These are phyloP conservation scores for Eristalinus sepulchralis DNA, from an alignment of 2,888 invertebrate genomes.

Conservation along the genomic window DNA sequence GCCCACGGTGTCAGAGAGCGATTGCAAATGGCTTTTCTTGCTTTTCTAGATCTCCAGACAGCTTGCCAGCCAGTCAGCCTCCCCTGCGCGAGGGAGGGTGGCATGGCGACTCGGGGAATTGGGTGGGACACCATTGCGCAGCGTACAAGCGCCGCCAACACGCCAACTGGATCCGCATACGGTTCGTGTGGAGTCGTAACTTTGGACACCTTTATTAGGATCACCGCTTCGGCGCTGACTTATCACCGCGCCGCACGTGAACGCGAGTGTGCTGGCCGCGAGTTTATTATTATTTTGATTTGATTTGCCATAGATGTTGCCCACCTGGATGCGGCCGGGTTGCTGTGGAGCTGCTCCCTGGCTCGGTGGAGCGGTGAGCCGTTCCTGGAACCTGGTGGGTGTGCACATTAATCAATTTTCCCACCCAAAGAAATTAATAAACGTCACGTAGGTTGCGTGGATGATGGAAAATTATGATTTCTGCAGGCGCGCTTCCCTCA, in stretches of 20 bases:
- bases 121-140: slow-evolving; percentile 22
- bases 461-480: slow-evolving; percentile 68
- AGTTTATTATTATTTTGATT: slow-evolving; percentile 70
- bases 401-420: slow-evolving; percentile 70
- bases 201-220: slow-evolving; percentile 70
- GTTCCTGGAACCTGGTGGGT: slow-evolving; percentile 60
- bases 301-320: slow-evolving; percentile 65
- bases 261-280: slow-evolving; percentile 1
- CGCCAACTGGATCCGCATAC: slow-evolving; percentile 35
- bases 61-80: neutral
- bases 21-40: slow-evolving; percentile 26
- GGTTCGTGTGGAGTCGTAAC: slow-evolving; percentile 39
- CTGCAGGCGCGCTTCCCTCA: neutral
- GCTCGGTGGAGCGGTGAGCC: slow-evolving; percentile 60
- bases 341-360: slow-evolving; percentile 11
- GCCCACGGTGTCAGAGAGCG: slow-evolving; percentile 47
- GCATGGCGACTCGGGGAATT: neutral
- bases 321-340: slow-evolving; percentile 54
- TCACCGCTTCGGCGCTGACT: slow-evolving; percentile 59
- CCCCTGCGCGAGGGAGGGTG: neutral
- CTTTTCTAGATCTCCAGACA: neutral
- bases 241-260: slow-evolving; percentile 43
- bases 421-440: slow-evolving; percentile 69
- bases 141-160: slow-evolving; percentile 58
- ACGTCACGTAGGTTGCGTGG: slow-evolving; percentile 68